Conservation (phyloP, 2,888 invertebrate species). For the Lapara coniferarum region DNA sequence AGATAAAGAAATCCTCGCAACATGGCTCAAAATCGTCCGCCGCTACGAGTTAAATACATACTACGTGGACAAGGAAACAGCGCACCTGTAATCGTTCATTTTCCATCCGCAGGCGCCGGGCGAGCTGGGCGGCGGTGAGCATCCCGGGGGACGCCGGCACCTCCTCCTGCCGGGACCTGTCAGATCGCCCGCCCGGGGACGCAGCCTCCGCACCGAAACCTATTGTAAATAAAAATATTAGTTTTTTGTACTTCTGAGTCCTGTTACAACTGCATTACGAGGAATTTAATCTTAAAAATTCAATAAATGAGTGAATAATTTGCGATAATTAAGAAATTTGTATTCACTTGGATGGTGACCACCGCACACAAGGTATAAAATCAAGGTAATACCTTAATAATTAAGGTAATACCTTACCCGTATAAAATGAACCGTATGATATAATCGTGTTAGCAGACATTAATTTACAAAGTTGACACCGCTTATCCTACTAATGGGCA, state of each 20-base stretch:
- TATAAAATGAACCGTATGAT: neutral
- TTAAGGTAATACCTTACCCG: too few species aligned
- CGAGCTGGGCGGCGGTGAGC: conserved; percentile 82
- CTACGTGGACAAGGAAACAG: neutral
- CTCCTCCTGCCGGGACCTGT: conserved; percentile 76
- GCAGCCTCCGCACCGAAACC: conserved; percentile 61
- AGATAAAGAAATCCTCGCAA: neutral
- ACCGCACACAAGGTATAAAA: too few species aligned
- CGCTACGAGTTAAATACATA: neutral
- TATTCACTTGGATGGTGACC: too few species aligned
- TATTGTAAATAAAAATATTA: conserved; percentile 14
- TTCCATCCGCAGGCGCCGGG: conserved; percentile 87
- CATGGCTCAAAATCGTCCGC: neutral
- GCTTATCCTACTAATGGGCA: conserved; percentile 56
- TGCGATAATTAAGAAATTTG: too few species aligned
- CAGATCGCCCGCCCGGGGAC: conserved; percentile 74
- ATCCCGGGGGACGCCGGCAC: conserved; percentile 81
- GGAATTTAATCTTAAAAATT: too few species aligned
- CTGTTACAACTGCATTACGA: neutral
- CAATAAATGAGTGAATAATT: neutral
- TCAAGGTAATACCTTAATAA: too few species aligned
- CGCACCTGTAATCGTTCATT: conserved; percentile 88
- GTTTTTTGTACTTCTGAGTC: neutral
- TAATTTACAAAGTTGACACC: conserved; percentile 49
- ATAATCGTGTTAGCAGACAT: conserved; percentile 45